Conservation (phyloP, 92 coral and sea anemone species). For the Chrysogorgia sp. region DNA sequence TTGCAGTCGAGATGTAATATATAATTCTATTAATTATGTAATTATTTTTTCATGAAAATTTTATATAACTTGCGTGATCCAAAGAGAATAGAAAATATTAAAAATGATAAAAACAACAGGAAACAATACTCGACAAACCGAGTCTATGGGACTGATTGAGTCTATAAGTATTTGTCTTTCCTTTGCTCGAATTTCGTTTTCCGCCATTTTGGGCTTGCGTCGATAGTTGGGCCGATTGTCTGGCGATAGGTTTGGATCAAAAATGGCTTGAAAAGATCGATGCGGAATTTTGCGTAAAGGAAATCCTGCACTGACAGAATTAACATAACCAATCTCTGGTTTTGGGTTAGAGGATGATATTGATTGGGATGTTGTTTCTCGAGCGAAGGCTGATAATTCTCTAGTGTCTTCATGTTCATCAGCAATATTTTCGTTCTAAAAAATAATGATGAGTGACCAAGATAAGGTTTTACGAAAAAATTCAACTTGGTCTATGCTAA, state of each 20-base stretch:
- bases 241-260: slow-evolving; percentile 11
- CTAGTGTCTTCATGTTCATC: slow-evolving; percentile 1
- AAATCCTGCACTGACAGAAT: not conserved
- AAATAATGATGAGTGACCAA: not conserved
- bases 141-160: slow-evolving; percentile 27
- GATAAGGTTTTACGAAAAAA: too few species aligned
- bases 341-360: slow-evolving; percentile 9
- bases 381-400: not conserved
- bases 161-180: slow-evolving; percentile 36
- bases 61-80: not conserved
- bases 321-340: slow-evolving; percentile 2
- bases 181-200: not conserved
- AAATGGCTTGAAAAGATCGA: slow-evolving; percentile 27
- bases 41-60: too few species aligned
- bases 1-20: too few species aligned
- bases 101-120: slow-evolving; percentile 12
- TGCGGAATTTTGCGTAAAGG: slow-evolving; percentile 6
- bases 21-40: too few species aligned
- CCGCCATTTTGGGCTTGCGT: slow-evolving; percentile 21
- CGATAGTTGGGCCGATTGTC: slow-evolving; percentile 22
- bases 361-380: not conserved
- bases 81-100: slow-evolving; percentile 22
- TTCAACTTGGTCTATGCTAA: too few species aligned
- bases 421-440: not conserved
- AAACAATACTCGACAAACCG: slow-evolving; percentile 12